Conservation (phyloP, 2,888 invertebrate species). For the Polyommatus icarus region DNA sequence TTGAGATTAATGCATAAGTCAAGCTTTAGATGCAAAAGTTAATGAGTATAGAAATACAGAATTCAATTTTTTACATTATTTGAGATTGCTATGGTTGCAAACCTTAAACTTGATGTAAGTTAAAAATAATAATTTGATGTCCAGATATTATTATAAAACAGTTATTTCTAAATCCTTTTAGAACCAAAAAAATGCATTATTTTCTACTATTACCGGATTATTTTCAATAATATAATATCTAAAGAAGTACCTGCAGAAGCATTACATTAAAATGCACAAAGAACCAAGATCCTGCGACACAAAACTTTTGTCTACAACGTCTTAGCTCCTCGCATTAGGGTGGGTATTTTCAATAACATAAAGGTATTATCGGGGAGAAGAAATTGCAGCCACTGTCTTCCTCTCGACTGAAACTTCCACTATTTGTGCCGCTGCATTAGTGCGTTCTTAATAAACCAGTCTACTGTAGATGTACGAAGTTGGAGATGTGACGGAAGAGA, state of each 20-base stretch:
- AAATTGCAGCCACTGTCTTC: constrained; percentile 60
- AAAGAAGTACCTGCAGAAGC: neutral
- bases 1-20: neutral
- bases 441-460: constrained; percentile 15
- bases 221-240: neutral
- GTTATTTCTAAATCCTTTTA: too few relatives aligned
- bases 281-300: neutral
- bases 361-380: constrained; percentile 44
- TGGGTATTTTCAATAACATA: constrained; percentile 53
- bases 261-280: neutral
- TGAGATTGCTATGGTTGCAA: neutral
- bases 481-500: neutral
- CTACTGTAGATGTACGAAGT: neutral
- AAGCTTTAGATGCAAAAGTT: too few relatives aligned
- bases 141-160: too few relatives aligned
- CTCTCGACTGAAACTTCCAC: constrained; percentile 47
- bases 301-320: constrained; percentile 11
- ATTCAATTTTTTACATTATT: too few relatives aligned
- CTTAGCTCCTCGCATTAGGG: constrained; percentile 54
- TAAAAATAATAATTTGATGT: too few relatives aligned
- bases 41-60: too few relatives aligned
- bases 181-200: neutral
- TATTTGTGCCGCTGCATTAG: constrained; percentile 49
- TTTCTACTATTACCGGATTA: neutral
- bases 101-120: neutral